A percentile compares a stretch with the other conserved stretches of the same genome.
Conservation (phyloP, 1,140 invertebrate species). For the Chlorops oryzae region DNA sequence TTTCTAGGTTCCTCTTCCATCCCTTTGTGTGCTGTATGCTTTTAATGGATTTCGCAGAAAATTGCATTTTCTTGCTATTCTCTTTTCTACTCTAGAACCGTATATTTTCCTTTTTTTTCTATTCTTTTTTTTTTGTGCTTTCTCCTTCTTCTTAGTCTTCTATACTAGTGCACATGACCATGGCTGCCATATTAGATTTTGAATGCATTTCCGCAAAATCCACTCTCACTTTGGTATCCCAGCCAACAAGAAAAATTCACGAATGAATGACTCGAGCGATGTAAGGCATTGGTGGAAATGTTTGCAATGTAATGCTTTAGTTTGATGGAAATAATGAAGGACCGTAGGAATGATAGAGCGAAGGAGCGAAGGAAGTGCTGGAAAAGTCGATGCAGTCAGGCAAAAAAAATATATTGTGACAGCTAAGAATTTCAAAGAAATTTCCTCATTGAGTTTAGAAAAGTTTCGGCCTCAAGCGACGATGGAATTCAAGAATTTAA, state of each 20-base stretch:
- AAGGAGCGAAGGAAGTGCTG: slow-evolving; percentile 7
- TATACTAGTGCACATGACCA: slow-evolving; percentile 38
- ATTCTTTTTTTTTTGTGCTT: slow-evolving; percentile 26
- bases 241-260: slow-evolving; percentile 5
- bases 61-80: slow-evolving; percentile 46
- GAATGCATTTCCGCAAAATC: slow-evolving; percentile 43
- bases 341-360: slow-evolving; percentile 7
- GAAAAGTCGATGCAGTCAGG: slow-evolving; percentile 12
- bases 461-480: too few species aligned
- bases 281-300: slow-evolving; percentile 19
- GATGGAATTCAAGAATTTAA: too few species aligned
- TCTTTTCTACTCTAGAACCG: slow-evolving; percentile 7
- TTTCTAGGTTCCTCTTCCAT: slow-evolving; percentile 3
- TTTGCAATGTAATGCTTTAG: slow-evolving; percentile 25
- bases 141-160: neutral
- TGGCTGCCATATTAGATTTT: slow-evolving; percentile 48
- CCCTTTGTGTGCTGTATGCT: slow-evolving; percentile 34
- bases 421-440: slow-evolving; percentile 13
- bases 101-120: slow-evolving; percentile 7
- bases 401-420: slow-evolving; percentile 16
- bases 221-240: neutral
- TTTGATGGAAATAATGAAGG: slow-evolving; percentile 45
- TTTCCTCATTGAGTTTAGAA: too few species aligned
- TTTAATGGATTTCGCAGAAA: slow-evolving; percentile 48
- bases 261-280: slow-evolving; percentile 23